Base-by-base conservation (phyloP, 30 jellyfish, hydroid and myxozoan genomes). In the Chrysaora quinquecirrha region DNA sequence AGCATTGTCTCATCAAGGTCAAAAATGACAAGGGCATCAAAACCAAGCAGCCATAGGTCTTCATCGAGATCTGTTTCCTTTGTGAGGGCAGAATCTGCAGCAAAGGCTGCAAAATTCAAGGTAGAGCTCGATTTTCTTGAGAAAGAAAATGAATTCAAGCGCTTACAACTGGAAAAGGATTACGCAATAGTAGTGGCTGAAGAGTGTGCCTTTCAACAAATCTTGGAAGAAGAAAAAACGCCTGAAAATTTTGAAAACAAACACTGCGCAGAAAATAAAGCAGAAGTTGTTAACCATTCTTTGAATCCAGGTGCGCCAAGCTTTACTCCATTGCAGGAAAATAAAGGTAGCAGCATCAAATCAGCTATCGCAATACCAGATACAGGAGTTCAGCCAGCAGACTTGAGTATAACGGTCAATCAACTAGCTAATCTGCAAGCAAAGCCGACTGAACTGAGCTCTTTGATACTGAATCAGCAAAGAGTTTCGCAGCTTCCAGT, bases 331-430 rank as follows among this genome's bases (percentile, higher is more conserved):
- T 10, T 19, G 68, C 68, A 52, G 19, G 68, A 52, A 52, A 52
- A 52, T 52, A 20, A 10, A 52, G 68, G 20, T 1, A 9, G 49
- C 30, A 46, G 54, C 56, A 67, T 29, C 31, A 35, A 35, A 1
- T 67, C 79, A 29, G 79, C 61, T 67, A 29, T 29, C 61, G 54
- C 56, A 29, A 67, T 67, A 29, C 58, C 61, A 21, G 61, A 67
- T 2, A n/a, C 60, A 29, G 79, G 54, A 67, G 79, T 67, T 29
- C 79, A 67, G 54, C 79, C 79, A 67, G 79, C 49, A 30, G 54
- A 29, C 49, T 19, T 67, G 28, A 20, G 56, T 67, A 67, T 28
- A 52, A 52, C 68, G 19, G 68, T 52, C 10, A 46, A 67, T 19
- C 49, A 30, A 46, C 58, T 67, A 67, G 54, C 54, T 67, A 67